Evolutionary conservation across 2,113 vertebrate species (phyloP), one percentile per base, ranked within the genome.

Genomic region (Nesoenas mayeri): DNA sequence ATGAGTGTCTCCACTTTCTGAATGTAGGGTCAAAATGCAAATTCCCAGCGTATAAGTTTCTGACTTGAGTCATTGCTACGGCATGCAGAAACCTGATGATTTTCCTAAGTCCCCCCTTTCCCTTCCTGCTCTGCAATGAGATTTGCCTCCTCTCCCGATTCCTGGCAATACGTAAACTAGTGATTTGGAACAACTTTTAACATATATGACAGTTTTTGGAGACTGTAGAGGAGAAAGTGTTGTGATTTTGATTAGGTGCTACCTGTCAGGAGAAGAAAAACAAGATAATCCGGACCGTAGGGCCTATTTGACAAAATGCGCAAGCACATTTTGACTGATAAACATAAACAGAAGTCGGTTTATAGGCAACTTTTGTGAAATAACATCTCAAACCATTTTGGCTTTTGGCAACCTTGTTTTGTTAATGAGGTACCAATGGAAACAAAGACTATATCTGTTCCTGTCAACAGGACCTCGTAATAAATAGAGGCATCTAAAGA

Each of bases 361-460:
- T 94, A 61, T 74, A 87, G 61, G 57, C 69, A 93, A 22, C 19
- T 92, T 94, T 40, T 62, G 61, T 69, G 73, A 92, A 96, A 69
- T 12, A 86, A 28, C 79, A 70, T 92, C 77, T 89, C 77, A 2
- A 93, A 66, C 65, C 5, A 0, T 82, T 95, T 95, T 91, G 61
- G 25, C 53, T 94, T 89, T 90, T 93, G 93, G 48, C 93, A 96
- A 8, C 21, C 34, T 88, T 90, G 20, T 60, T 94, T 95, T 93
- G 34, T 67, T 93, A 89, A 91, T 75, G 77, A 91, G 61, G 13
- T 90, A 95, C 78, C 83, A 86, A 14, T 81, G 86, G 91, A 80
- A 88, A 90, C 48, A 93, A 94, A 94, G 42, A 22, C 79, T 88
- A 3, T 86, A 93, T 95, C 22, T 94, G 61, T 87, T 90, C 61